Conservation (phyloP, 2,113 vertebrate species). For the Phalacrocorax brasilianus region DNA sequence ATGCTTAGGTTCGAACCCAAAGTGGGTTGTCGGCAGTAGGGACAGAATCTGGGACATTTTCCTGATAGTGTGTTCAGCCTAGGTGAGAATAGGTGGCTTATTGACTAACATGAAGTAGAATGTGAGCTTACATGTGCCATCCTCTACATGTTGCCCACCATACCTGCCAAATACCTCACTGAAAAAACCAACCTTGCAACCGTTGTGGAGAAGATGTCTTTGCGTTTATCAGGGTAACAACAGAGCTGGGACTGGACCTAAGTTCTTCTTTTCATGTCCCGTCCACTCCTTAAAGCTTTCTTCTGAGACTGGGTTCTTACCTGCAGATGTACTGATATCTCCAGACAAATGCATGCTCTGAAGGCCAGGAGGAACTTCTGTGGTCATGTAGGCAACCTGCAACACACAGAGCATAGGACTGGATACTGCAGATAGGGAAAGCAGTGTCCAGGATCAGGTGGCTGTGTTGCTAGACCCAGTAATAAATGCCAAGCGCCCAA, state of each 20-base stretch:
- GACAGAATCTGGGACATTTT: not conserved
- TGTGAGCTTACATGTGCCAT: not conserved
- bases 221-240: not conserved
- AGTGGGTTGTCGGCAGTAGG: not conserved
- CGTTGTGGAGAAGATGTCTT: not conserved
- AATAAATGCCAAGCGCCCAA: too few relatives aligned
- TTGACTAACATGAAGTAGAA: not conserved
- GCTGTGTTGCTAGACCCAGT: not conserved
- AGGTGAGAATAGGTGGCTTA: not conserved
- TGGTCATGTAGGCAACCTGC: not conserved
- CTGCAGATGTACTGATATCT: not conserved
- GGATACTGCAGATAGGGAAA: not conserved
- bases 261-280: not conserved
- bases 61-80: not conserved
- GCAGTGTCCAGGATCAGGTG: fast-evolving
- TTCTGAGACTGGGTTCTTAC: not conserved
- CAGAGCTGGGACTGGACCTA: not conserved
- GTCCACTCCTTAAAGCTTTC: not conserved
- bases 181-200: not conserved
- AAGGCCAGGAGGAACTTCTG: not conserved
- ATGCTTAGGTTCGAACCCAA: not conserved
- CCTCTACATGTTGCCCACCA: not conserved
- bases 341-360: not conserved
- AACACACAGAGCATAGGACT: not conserved
- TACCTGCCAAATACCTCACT: not conserved